Evolutionary conservation across 37 sponge, comb jelly and placozoan genomes (phyloP).

Genomic region (Halisarca cf. caerulea): DNA sequence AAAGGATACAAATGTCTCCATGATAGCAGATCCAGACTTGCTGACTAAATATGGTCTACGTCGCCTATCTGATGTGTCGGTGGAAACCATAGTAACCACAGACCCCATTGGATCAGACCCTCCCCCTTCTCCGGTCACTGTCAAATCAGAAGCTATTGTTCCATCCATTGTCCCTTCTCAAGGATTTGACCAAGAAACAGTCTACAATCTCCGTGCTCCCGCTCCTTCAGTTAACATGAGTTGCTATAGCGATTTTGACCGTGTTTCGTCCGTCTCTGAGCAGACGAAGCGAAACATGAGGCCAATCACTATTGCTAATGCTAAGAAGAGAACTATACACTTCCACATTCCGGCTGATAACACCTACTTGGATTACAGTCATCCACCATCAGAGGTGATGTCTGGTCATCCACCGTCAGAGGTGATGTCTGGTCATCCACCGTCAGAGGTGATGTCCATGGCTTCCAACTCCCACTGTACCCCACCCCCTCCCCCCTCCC

Average conservation of each 20-base stretch:
- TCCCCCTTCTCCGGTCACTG: conserved; percentile 15
- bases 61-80: background rate
- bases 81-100: conserved; percentile 21
- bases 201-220: background rate
- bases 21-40: background rate
- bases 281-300: background rate
- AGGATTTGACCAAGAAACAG: background rate
- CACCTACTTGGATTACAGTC: background rate
- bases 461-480: conserved; percentile 27
- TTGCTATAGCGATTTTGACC: conserved; percentile 1
- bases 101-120: conserved; percentile 19
- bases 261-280: conserved; percentile 1
- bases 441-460: conserved; percentile 10
- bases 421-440: background rate
- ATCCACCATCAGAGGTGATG: background rate
- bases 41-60: background rate
- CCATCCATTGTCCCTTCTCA: background rate
- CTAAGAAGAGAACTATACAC: background rate
- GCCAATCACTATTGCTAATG: too few species aligned
- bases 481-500: conserved; percentile 19
- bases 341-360: background rate
- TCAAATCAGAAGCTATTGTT: background rate
- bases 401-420: background rate
- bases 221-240: conserved; percentile 3
- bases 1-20: conserved; percentile 8